A percentile compares a stretch with the other conserved stretches of the same genome.
Evolutionary conservation across 2,797 vertebrate genomes (phyloP).

Genomic region (Xiphophorus birchmanni): DNA sequence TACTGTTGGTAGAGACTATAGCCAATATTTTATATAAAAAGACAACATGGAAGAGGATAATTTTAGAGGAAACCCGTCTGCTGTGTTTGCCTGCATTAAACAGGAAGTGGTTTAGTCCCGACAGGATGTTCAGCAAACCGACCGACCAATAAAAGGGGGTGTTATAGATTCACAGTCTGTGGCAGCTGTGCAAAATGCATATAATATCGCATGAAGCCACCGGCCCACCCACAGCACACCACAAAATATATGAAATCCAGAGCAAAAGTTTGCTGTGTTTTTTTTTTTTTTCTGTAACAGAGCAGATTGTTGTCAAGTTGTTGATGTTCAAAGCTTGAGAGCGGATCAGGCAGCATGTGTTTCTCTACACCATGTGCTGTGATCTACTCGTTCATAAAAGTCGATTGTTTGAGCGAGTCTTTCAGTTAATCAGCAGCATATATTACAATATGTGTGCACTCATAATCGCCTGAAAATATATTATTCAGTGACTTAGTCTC

Average conservation of each 20-base stretch:
- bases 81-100: constrained; percentile 34
- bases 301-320: constrained; percentile 25
- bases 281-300: constrained; percentile 18
- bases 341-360: constrained; percentile 27
- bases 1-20: background rate
- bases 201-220: constrained; percentile 57
- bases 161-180: constrained; percentile 46
- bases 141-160: constrained; percentile 41
- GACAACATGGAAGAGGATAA: constrained; percentile 32
- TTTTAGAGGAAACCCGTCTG: constrained; percentile 36
- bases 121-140: constrained; percentile 42
- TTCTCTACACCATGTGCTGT: constrained; percentile 33
- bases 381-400: constrained; percentile 37
- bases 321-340: constrained; percentile 25
- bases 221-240: constrained; percentile 63
- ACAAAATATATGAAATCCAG: constrained; percentile 48
- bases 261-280: constrained; percentile 22
- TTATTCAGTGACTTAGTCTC: background rate
- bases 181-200: constrained; percentile 57
- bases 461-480: background rate
- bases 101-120: constrained; percentile 62
- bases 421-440: constrained; percentile 24
- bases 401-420: constrained; percentile 24
- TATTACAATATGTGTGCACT: background rate
- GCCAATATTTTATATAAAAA: constrained; percentile 38